Percentiles rank a stretch among this genome's conserved stretches.
phyloP scores from a whole-genome alignment of 2,797 vertebrate genomes.

The Novumbra hubbsi region DNA sequence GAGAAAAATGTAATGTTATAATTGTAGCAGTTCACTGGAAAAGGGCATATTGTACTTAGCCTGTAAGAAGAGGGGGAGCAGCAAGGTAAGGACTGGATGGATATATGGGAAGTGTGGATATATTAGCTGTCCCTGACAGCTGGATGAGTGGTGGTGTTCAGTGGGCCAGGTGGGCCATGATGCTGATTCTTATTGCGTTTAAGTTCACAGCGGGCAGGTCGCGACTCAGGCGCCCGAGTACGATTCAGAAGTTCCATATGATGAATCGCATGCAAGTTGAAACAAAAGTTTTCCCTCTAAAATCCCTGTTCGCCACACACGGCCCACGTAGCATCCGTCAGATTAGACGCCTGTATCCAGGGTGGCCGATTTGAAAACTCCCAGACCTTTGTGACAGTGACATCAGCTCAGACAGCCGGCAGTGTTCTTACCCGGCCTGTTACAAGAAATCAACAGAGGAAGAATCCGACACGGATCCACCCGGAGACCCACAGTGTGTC shows the following conservation, averaged over 20 bases:
- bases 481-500: background rate
- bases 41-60: background rate
- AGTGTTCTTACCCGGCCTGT: background rate
- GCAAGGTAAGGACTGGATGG: background rate
- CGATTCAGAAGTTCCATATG: background rate
- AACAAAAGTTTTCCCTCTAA: background rate
- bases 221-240: background rate
- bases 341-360: background rate
- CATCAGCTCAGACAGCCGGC: background rate
- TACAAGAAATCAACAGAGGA: background rate
- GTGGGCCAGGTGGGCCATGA: background rate
- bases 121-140: conserved; percentile 1
- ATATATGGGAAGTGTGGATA: background rate
- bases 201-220: background rate
- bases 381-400: background rate
- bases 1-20: conserved; percentile 28
- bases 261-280: background rate
- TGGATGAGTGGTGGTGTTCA: background rate
- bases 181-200: background rate
- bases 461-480: background rate
- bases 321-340: background rate
- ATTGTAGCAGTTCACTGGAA: conserved; percentile 12
- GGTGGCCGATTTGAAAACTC: background rate
- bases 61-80: no score
- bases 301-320: background rate